Base-by-base conservation (phyloP, 2,797 vertebrate species). In the Poeciliopsis turneri region DNA sequence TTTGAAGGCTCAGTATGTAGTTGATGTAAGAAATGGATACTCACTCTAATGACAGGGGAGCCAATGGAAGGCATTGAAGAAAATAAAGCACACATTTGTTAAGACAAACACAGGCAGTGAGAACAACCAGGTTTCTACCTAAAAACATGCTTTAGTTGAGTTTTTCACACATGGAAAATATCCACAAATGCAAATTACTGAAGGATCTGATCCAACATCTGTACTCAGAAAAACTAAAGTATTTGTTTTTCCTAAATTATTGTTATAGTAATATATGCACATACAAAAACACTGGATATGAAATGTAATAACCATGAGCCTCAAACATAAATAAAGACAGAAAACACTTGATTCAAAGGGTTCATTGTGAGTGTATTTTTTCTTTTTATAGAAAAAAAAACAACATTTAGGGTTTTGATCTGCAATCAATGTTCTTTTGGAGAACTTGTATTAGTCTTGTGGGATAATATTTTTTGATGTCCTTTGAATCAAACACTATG, bases 11-110 rank as follows among this genome's bases (percentile, higher is more conserved):
- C 39, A 25, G 23, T 68, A 68, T 69, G 13, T 69, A 43, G 66
- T 43, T 25, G 83, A 82, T 83, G 79, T 69, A 88, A 72, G 57
- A 79, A 84, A 85, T 78, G 61, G 74, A 97, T 98, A 98, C 97
- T 99, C 97, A 98, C 97, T 95, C 97, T 82, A 95, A 95, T 96
- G 95, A 93, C 88, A 91, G 87, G 87, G 92, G 95, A 93, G 95
- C 95, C 95, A 96, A 94, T 95, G 97, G 97, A 96, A 97, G 96
- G 97, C 97, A 97, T 96, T 97, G 96, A 95, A 96, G 94, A 95
- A 95, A 96, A 97, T 86, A 97, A 87, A 92, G 82, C 96, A 93
- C 96, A 97, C 95, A 96, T 95, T 95, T 96, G 95, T 96, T 97
- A 92, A 86, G 87, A 89, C 88, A 71, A 87, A 92, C 77, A 93